These are phyloP conservation scores for Drosophila busckii DNA, from an alignment of 1,140 invertebrate genomes.

Conservation along the genomic window DNA sequence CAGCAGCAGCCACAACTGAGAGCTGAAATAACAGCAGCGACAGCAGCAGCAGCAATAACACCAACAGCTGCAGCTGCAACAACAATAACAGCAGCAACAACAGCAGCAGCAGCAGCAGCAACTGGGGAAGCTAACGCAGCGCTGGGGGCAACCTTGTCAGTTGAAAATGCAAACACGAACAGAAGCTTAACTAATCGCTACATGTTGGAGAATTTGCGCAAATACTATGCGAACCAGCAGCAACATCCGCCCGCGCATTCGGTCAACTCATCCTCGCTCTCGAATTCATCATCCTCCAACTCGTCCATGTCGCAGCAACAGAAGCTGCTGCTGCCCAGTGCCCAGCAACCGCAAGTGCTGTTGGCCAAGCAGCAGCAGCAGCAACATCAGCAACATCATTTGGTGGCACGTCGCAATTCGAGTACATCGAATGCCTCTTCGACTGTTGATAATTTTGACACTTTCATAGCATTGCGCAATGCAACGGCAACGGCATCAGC, in stretches of 20 bases:
- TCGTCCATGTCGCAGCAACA: slow-evolving; percentile 70
- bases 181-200: slow-evolving; percentile 54
- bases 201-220: slow-evolving; percentile 70
- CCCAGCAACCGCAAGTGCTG: slow-evolving; percentile 32
- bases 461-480: slow-evolving; percentile 66
- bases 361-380: slow-evolving; percentile 42
- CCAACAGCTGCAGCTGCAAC: slow-evolving; percentile 1
- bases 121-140: slow-evolving; percentile 6
- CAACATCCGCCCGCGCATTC: slow-evolving; percentile 69
- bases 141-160: slow-evolving; percentile 2
- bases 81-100: slow-evolving; percentile 15
- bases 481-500: slow-evolving; percentile 20
- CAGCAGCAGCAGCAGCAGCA: slow-evolving; percentile 11
- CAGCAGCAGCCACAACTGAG: slow-evolving; percentile 32
- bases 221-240: slow-evolving; percentile 72
- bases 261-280: slow-evolving; percentile 70
- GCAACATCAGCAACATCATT: slow-evolving; percentile 44
- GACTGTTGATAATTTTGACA: slow-evolving; percentile 72
- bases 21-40: slow-evolving; percentile 22
- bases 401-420: slow-evolving; percentile 58
- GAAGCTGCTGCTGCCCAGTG: slow-evolving; percentile 23
- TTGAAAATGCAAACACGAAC: slow-evolving; percentile 39
- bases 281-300: slow-evolving; percentile 73
- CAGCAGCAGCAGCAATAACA: slow-evolving; percentile 4
- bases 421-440: slow-evolving; percentile 73